Evolutionary conservation across 2,888 invertebrate genomes (phyloP), one percentile per base, ranked within the genome.

Genomic region (Plagodis pulveraria): DNA sequence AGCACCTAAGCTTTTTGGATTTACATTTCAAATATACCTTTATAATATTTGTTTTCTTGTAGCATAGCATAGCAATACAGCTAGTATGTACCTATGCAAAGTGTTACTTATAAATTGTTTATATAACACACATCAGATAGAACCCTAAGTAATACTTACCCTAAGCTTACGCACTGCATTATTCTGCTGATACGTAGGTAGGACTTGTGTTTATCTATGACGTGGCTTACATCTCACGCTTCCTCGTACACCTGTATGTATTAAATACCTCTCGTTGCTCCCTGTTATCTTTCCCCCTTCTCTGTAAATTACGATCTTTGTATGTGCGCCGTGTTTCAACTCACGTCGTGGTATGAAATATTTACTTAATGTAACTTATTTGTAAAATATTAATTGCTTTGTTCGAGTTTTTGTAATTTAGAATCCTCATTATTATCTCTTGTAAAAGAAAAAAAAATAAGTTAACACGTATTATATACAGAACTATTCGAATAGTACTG

Each of bases 281-380:
- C 77, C 81, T 76, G 80, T 84, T 86, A 84, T 83, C 77, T 78
- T 73, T 74, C 73, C 73, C 76, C 76, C 78, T 77, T 71, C 72
- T 62, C 72, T 74, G 80, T 76, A 77, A 84, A 86, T 83, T 83
- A 81, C 77, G 81, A 78, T 78, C 76, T 76, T 82, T 78, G 76
- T 73, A 54, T 54, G 65, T 63, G 60, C 61, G 58, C 56, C 50
- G 62, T 58, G 62, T 63, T 62, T 70, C 63, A 68, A 69, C 68
- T 65, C 67, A 70, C 65, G 49, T 52, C 62, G 57, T 72, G 40
- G 22, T 22, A 73, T 72, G 70, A 71, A 73, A 76, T 73, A 34
- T 48, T 43, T 36, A 22, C 2, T 22, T 22, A 22, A 22, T 32
- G 44, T 36, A 12, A 11, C 42, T 5, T 12, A 42, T 42, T 42